Percentiles rank a stretch among this genome's conserved stretches.
phyloP scores from a whole-genome alignment of 2,888 invertebrate species.

The Drosophila ustulata region DNA sequence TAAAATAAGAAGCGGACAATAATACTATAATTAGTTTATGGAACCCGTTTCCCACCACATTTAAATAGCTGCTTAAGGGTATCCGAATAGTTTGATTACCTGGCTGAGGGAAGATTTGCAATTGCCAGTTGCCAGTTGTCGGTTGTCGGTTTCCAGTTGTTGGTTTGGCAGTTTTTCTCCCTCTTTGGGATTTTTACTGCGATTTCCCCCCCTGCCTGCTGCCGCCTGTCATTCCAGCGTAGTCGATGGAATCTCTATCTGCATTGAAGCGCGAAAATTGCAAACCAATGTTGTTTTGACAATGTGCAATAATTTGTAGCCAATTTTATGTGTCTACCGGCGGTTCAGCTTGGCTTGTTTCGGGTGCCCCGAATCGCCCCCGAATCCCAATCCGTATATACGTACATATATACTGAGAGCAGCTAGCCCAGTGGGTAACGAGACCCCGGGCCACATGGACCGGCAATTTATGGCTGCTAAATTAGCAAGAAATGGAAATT shows the following conservation, averaged over 20 bases:
- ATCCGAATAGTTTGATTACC: conserved; percentile 36
- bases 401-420: not conserved
- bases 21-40: not conserved
- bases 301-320: conserved; percentile 83
- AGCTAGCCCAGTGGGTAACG: conserved; percentile 36
- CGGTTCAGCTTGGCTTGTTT: conserved; percentile 73
- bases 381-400: not conserved
- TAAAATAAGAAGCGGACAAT: not conserved
- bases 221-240: conserved; percentile 11
- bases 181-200: conserved; percentile 25
- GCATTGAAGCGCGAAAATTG: conserved; percentile 83
- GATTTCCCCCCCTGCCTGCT: not conserved
- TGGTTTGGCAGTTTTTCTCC: conserved; percentile 23
- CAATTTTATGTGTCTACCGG: conserved; percentile 79
- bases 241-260: conserved; percentile 64
- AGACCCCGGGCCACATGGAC: conserved; percentile 63
- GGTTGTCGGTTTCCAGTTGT: conserved; percentile 41
- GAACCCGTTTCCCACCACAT: not conserved
- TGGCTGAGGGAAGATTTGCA: conserved; percentile 7
- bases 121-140: conserved; percentile 19
- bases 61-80: conserved; percentile 38
- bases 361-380: conserved; percentile 23
- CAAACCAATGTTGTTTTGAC: conserved; percentile 84
- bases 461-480: conserved; percentile 78
- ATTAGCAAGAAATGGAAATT: conserved; percentile 81